These are phyloP conservation scores for Vanessa cardui DNA, from an alignment of 2,888 invertebrate species.

Conservation along the genomic window DNA sequence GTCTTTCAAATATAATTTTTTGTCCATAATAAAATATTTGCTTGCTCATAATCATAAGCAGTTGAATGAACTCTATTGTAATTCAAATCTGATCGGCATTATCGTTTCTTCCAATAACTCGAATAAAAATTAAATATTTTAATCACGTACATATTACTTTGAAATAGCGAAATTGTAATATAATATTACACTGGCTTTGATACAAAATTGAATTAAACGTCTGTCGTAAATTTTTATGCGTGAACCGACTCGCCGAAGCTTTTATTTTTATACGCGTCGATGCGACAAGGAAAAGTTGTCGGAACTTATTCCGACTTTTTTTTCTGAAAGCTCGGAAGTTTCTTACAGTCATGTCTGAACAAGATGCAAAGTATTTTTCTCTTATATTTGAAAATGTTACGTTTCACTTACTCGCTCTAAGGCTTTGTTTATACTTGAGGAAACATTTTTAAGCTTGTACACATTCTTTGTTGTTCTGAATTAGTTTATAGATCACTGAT, in stretches of 20 bases:
- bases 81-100: too few species aligned
- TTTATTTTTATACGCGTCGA: slow-evolving; percentile 16
- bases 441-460: slow-evolving; percentile 9
- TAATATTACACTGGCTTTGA: not conserved
- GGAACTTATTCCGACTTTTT: slow-evolving; percentile 27
- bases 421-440: slow-evolving; percentile 5
- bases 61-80: too few species aligned
- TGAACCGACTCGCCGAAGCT: not conserved
- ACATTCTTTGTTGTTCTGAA: not conserved
- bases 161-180: too few species aligned
- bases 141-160: too few species aligned
- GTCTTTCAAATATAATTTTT: too few species aligned
- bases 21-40: too few species aligned
- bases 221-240: slow-evolving; percentile 4
- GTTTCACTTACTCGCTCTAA: slow-evolving; percentile 10
- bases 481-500: too few species aligned
- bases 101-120: too few species aligned
- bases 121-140: too few species aligned
- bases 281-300: slow-evolving; percentile 24
- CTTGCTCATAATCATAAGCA: too few species aligned
- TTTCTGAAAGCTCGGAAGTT: slow-evolving; percentile 26
- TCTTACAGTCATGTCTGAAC: slow-evolving; percentile 5
- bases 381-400: slow-evolving; percentile 10
- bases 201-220: not conserved
- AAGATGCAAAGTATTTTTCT: slow-evolving; percentile 13